A percentile compares a stretch with the other conserved stretches of the same genome.
phyloP scores from a whole-genome alignment of 2,113 vertebrate species.

The Bos indicus region DNA sequence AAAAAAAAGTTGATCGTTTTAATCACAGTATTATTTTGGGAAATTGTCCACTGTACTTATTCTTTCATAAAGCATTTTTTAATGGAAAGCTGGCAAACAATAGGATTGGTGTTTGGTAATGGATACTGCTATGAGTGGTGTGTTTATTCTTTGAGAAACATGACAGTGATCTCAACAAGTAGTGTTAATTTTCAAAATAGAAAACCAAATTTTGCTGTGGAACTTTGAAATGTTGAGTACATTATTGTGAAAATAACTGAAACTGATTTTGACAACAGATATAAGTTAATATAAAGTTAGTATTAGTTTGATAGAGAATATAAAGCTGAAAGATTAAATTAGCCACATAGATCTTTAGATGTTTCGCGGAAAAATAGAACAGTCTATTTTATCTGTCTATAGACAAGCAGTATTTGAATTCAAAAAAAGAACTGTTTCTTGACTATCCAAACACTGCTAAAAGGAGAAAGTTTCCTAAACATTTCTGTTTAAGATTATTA shows the following conservation, averaged over 20 bases:
- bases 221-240: background rate
- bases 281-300: background rate
- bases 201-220: background rate
- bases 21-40: background rate
- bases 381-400: background rate
- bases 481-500: background rate
- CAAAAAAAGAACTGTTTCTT: background rate
- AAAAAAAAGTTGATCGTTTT: background rate
- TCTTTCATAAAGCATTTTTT: background rate
- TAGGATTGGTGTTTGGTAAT: background rate
- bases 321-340: background rate
- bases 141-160: background rate
- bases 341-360: background rate
- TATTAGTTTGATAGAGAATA: background rate
- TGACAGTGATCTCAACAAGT: background rate
- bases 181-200: background rate
- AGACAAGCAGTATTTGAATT: background rate
- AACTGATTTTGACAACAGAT: background rate
- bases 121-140: background rate
- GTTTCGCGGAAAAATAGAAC: background rate
- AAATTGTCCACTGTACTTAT: background rate
- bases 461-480: background rate
- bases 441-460: background rate
- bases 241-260: background rate
- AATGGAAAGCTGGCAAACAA: background rate